These are phyloP conservation scores for Gila robusta DNA, from an alignment of 2,797 vertebrate species.

Conservation along the genomic window DNA sequence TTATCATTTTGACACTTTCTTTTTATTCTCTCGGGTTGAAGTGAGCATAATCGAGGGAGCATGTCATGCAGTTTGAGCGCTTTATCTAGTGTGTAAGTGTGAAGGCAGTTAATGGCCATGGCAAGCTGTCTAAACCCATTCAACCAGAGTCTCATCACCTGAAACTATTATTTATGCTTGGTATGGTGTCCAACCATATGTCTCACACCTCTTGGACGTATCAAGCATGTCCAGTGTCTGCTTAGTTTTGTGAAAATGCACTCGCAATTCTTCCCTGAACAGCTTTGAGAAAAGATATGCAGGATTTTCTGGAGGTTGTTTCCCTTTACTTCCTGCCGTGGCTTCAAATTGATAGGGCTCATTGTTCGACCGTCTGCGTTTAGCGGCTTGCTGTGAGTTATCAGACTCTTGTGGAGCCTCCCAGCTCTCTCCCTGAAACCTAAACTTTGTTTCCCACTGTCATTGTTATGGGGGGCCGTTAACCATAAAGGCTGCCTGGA, in stretches of 20 bases:
- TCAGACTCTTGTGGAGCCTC: slow-evolving; percentile 51
- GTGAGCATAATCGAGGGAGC: slow-evolving; percentile 44
- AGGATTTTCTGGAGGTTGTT: slow-evolving; percentile 43
- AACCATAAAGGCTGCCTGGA: slow-evolving; percentile 4
- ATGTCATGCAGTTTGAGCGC: slow-evolving; percentile 45
- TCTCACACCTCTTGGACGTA: background rate
- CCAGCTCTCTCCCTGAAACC: background rate
- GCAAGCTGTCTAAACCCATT: background rate
- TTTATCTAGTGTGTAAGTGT: slow-evolving; percentile 32
- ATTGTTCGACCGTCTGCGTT: slow-evolving; percentile 46
- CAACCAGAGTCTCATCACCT: background rate
- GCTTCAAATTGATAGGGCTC: slow-evolving; percentile 50
- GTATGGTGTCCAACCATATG: background rate
- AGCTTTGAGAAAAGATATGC: background rate
- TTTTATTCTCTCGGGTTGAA: slow-evolving; percentile 62
- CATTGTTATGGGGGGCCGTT: slow-evolving; percentile 29
- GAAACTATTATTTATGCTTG: slow-evolving; percentile 7
- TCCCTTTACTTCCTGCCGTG: slow-evolving; percentile 32
- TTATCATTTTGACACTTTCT: slow-evolving; percentile 43
- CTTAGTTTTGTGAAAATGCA: slow-evolving; percentile 1
- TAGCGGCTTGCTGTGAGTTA: slow-evolving; percentile 61
- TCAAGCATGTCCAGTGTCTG: background rate
- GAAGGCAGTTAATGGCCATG: background rate
- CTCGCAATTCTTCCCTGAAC: background rate
- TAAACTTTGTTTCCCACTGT: slow-evolving; percentile 61